Base-by-base conservation (phyloP, 2,888 invertebrate species). In the Platerodrilus igneus region DNA sequence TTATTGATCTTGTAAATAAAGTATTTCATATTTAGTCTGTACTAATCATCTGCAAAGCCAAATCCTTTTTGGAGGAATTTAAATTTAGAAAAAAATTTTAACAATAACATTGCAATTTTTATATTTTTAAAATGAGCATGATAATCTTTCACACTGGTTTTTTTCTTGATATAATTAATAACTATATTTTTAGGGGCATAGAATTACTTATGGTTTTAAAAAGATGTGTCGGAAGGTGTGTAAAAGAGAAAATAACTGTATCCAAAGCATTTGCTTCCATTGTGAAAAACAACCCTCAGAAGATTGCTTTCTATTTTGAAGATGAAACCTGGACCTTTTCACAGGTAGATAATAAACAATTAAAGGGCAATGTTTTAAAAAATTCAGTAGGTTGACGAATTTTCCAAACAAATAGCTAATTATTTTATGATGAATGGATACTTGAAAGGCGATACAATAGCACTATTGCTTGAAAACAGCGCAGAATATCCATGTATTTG, bases 401-500 rank as follows among this genome's bases (percentile, higher is more conserved):
- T 78, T 61, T 86, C 88, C 55, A 85, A 91, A 59, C 79, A 82
- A 49, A 75, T 88, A 2, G 85, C 87, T 2, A 82, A 86, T 26
- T 77, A 81, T 16, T 85, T 92, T 57, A 77, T 79, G 54, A 72
- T 73, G 0, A 76, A 81, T 47, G 91, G 90, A 15, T 82, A 83
- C 44, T 77, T 81, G 53, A 73, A 81, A 33, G 92, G 91, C 0
- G 94, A 96, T 63, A 83, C 86, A 7, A 81, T 95, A 2, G 89
- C 92, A 22, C 71, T 97, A 36, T 78, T 91, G 53, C 84, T 95
- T 85, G 88, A 90, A 47, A 91, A 87, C 59, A 76, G 86, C 19
- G 86, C 85, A 1, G 91, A 95, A 70, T 95, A 85, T 65, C 79
- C 90, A 6, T 85, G 83, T 58, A 76, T 86, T 8, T 96, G 95